phyloP scores from a whole-genome alignment of 1,140 invertebrate species.

The Amphibalanus amphitrite region DNA sequence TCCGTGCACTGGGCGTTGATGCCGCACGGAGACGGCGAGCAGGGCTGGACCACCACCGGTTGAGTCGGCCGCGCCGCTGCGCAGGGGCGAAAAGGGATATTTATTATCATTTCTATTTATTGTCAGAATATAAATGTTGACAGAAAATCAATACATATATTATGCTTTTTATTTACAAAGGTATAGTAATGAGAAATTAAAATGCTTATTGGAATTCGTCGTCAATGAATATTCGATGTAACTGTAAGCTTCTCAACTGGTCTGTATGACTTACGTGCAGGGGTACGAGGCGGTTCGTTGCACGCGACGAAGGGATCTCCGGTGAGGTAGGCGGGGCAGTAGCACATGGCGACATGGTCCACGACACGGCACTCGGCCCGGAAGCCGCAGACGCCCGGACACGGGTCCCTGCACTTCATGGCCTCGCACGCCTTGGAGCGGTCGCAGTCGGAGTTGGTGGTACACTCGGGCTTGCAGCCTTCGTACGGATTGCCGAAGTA shows the following conservation, averaged over 20 bases:
- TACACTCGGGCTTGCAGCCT: slow-evolving; percentile 46
- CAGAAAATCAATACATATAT: no score
- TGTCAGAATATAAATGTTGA: no score
- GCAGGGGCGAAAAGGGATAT: slow-evolving; percentile 2
- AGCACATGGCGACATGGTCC: slow-evolving; percentile 62
- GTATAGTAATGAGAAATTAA: no score
- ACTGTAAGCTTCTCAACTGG: no score
- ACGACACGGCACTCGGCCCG: slow-evolving; percentile 49
- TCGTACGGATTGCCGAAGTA: slow-evolving; percentile 40
- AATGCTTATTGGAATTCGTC: no score
- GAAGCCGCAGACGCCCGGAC: slow-evolving; percentile 18
- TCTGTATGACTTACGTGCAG: neutral
- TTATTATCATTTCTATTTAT: no score
- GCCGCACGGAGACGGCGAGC: slow-evolving; percentile 38
- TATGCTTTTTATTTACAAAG: no score
- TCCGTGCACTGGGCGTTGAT: slow-evolving; percentile 57
- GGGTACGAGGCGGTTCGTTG: slow-evolving; percentile 31
- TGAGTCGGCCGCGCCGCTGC: neutral
- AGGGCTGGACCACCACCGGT: neutral
- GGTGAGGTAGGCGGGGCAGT: slow-evolving; percentile 33
- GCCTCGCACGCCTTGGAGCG: slow-evolving; percentile 29
- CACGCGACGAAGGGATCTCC: slow-evolving; percentile 21
- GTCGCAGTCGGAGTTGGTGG: slow-evolving; percentile 49
- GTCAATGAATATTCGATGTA: no score
- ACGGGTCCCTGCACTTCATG: slow-evolving; percentile 23